phyloP scores from a whole-genome alignment of 2,113 vertebrate genomes.

The Pontoporia blainvillei region DNA sequence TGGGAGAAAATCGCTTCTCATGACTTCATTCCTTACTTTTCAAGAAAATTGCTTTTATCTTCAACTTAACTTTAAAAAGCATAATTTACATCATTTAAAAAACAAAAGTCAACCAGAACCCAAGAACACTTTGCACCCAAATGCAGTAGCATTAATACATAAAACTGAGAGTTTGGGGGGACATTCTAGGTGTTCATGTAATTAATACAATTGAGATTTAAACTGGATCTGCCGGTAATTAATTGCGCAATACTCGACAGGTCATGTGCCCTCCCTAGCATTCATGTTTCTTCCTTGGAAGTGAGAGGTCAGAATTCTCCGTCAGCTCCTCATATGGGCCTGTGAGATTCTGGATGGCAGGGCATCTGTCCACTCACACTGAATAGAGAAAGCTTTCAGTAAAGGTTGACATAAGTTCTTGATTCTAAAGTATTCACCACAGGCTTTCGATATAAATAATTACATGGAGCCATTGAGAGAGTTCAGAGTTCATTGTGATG shows the following conservation, averaged over 20 bases:
- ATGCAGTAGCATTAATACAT: not conserved
- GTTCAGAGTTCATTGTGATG: not conserved
- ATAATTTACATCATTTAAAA: not conserved
- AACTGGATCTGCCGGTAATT: not conserved
- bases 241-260: accelerated
- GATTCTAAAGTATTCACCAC: not conserved
- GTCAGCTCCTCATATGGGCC: not conserved
- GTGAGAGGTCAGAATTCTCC: not conserved
- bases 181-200: not conserved
- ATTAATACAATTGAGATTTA: not conserved
- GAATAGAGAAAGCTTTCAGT: not conserved
- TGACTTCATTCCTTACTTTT: not conserved
- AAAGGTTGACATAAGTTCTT: not conserved
- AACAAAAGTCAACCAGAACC: not conserved
- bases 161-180: not conserved
- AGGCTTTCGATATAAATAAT: not conserved
- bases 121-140: not conserved
- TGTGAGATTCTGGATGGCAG: not conserved
- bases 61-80: not conserved
- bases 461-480: not conserved
- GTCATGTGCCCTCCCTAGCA: not conserved
- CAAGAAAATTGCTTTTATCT: not conserved
- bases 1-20: not conserved
- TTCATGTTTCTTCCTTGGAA: not conserved
- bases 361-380: not conserved